These are phyloP conservation scores for Drosophila pruinosa DNA, from an alignment of 1,140 invertebrate species.

Conservation along the genomic window DNA sequence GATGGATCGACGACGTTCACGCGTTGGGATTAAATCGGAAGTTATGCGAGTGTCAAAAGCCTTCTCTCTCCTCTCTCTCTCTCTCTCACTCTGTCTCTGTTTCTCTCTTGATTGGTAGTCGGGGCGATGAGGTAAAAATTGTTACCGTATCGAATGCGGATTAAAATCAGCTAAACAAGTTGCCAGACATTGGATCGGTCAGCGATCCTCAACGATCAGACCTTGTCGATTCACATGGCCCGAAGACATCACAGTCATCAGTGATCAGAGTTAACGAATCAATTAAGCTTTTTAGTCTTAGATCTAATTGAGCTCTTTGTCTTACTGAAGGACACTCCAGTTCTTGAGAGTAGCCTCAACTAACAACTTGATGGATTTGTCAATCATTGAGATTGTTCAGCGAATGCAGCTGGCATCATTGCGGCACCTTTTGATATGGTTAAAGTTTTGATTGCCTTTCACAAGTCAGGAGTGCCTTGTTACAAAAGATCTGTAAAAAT, in stretches of 20 bases:
- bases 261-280: conserved; percentile 45
- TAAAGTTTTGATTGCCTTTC: too few relatives aligned
- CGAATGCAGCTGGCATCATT: too few relatives aligned
- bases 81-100: not conserved
- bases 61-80: not conserved
- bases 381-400: too few relatives aligned
- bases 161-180: conserved; percentile 80
- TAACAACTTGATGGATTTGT: not conserved
- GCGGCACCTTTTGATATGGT: too few relatives aligned
- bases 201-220: conserved; percentile 27
- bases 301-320: not conserved
- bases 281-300: conserved; percentile 31
- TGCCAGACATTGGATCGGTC: conserved; percentile 52
- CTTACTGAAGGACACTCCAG: not conserved
- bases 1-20: conserved; percentile 60
- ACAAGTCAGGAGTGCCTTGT: too few relatives aligned
- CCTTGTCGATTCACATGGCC: conserved; percentile 20
- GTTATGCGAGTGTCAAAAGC: conserved; percentile 77
- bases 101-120: conserved; percentile 49
- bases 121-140: conserved; percentile 74
- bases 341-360: not conserved
- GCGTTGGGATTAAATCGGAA: conserved; percentile 79
- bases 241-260: not conserved
- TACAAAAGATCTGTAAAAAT: too few relatives aligned
- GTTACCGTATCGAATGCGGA: conserved; percentile 81